Evolutionary conservation across 1,140 invertebrate species (phyloP).

Genomic region (Paraescarpia echinospica): DNA sequence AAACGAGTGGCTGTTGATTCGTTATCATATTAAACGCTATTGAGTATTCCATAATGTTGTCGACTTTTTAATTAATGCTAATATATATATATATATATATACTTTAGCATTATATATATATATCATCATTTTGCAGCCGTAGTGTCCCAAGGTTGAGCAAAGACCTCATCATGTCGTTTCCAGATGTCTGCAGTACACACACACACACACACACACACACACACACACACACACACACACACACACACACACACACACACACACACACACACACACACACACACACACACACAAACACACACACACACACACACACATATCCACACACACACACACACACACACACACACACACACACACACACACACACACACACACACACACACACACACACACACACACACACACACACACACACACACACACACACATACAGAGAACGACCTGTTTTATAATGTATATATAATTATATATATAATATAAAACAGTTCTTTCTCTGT

Average conservation of each 20-base stretch:
- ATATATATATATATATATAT: no score
- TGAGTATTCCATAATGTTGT: background rate
- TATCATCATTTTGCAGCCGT: no score
- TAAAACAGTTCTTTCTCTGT: no score
- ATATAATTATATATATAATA: no score
- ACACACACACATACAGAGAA: no score
- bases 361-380: slow-evolving; percentile 36
- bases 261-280: slow-evolving; percentile 41
- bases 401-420: no score
- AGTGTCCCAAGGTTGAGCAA: no score
- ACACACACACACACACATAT: slow-evolving; percentile 22
- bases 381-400: slow-evolving; percentile 29
- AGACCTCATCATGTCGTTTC: no score
- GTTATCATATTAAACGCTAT: background rate
- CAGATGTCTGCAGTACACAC: no score
- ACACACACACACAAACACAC: slow-evolving; percentile 16
- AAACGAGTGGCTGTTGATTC: background rate
- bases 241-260: slow-evolving; percentile 39
- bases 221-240: slow-evolving; percentile 32
- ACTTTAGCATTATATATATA: no score
- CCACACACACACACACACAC: slow-evolving; percentile 35
- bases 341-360: slow-evolving; percentile 35
- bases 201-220: slow-evolving; percentile 28
- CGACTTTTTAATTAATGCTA: no score
- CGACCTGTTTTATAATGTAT: no score